A percentile compares a stretch with the other conserved stretches of the same genome.
Evolutionary conservation across 2,797 vertebrate genomes (phyloP).

Genomic region (Thamnophis elegans): DNA sequence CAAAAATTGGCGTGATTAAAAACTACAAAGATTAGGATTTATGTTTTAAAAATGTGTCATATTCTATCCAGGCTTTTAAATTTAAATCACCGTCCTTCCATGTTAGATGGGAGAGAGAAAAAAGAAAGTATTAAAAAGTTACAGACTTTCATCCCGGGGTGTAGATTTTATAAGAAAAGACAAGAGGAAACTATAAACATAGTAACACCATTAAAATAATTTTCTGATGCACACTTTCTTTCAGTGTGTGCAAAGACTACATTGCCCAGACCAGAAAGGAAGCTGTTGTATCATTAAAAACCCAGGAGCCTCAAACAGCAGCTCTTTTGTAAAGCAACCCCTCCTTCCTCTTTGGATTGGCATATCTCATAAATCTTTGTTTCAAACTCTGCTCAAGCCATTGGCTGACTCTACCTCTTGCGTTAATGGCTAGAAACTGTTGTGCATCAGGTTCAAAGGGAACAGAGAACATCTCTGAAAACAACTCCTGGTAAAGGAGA

Average conservation of each 20-base stretch:
- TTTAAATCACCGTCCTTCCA: constrained; percentile 74
- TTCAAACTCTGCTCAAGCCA: constrained; percentile 69
- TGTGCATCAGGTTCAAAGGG: constrained; percentile 75
- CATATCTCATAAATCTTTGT: constrained; percentile 74
- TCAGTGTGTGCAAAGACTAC: constrained; percentile 69
- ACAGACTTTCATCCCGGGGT: constrained; percentile 73
- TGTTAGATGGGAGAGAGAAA: constrained; percentile 58
- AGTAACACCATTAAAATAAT: constrained; percentile 74
- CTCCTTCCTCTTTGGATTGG: constrained; percentile 40
- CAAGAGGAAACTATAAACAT: constrained; percentile 80
- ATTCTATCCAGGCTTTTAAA: constrained; percentile 69
- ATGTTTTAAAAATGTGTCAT: constrained; percentile 76
- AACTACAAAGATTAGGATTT: constrained; percentile 73
- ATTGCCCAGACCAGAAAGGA: constrained; percentile 66
- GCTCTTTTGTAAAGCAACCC: constrained; percentile 64
- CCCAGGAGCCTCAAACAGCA: constrained; percentile 60
- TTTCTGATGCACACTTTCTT: constrained; percentile 74
- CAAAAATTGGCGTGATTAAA: constrained; percentile 70
- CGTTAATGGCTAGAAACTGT: constrained; percentile 71
- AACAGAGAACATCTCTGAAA: constrained; percentile 73
- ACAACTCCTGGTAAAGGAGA: constrained; percentile 72
- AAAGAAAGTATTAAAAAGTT: constrained; percentile 61
- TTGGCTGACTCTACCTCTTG: constrained; percentile 62
- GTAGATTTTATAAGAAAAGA: constrained; percentile 70
- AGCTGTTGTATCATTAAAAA: constrained; percentile 75